Evolutionary conservation across 1,140 invertebrate species (phyloP).

Genomic region (Rhizoglyphus robini): DNA sequence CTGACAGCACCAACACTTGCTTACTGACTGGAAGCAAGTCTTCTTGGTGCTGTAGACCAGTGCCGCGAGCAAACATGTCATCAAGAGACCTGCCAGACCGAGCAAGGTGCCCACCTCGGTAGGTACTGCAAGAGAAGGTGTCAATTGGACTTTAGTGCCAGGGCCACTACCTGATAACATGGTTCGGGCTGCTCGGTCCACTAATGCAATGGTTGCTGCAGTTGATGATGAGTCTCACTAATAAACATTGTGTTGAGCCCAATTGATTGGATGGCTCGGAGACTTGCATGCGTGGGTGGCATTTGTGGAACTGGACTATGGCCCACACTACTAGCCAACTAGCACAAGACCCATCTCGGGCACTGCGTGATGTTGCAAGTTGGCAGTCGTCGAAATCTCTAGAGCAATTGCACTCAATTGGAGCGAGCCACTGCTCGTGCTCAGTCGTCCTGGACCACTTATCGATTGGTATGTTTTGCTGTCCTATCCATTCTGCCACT

Average conservation of each 20-base stretch:
- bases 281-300: too few relatives aligned
- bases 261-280: too few relatives aligned
- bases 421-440: not conserved
- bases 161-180: not conserved
- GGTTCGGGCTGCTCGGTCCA: too few relatives aligned
- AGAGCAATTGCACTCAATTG: too few relatives aligned
- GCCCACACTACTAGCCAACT: too few relatives aligned
- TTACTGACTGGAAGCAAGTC: conserved; percentile 51
- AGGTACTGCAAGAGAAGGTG: conserved; percentile 46
- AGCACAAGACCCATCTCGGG: not conserved
- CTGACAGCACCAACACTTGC: conserved; percentile 46
- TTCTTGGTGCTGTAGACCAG: conserved; percentile 64
- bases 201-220: too few relatives aligned
- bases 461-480: not conserved
- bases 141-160: not conserved
- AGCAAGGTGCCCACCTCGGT: conserved; percentile 60
- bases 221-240: too few relatives aligned
- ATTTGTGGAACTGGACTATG: too few relatives aligned
- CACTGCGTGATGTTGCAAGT: not conserved
- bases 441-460: not conserved
- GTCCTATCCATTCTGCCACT: too few relatives aligned
- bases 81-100: conserved; percentile 55
- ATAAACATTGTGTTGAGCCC: too few relatives aligned
- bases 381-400: not conserved
- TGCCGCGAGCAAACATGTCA: conserved; percentile 56